These are phyloP conservation scores for Gallinago stenura DNA, from an alignment of 2,797 vertebrate species.

Conservation along the genomic window DNA sequence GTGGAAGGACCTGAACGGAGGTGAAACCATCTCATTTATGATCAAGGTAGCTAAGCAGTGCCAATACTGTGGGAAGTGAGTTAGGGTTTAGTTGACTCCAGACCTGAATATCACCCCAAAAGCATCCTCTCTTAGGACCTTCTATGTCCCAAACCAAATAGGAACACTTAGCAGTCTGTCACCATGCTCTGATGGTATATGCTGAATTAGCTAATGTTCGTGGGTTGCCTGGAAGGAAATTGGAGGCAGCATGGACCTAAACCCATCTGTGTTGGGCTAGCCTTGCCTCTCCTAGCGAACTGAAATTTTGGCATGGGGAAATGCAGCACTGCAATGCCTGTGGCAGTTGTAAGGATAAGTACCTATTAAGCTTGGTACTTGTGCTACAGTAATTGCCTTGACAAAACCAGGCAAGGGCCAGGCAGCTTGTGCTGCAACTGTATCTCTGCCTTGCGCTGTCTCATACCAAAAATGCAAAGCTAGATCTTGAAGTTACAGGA, in stretches of 20 bases:
- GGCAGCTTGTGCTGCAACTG: neutral
- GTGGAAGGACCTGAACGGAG: constrained; percentile 34
- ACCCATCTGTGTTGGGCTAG: neutral
- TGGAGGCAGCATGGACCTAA: neutral
- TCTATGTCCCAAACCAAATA: neutral
- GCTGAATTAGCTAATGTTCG: neutral
- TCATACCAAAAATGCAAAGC: neutral
- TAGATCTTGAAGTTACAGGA: neutral
- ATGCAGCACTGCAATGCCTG: neutral
- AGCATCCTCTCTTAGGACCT: neutral
- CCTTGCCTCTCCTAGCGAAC: neutral
- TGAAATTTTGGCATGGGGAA: neutral
- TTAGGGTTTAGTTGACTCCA: neutral
- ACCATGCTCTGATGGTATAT: neutral
- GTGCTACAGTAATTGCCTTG: neutral
- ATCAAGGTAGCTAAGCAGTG: neutral
- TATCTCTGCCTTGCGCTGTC: neutral
- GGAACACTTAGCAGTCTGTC: neutral
- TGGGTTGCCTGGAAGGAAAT: neutral
- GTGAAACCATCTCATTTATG: neutral
- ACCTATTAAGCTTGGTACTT: neutral
- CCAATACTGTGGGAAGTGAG: neutral
- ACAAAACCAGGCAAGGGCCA: neutral
- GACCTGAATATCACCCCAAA: neutral
- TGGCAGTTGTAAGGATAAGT: neutral